Evolutionary conservation across 92 coral and sea anemone genomes (phyloP).

Genomic region (Epizoanthus scotinus): DNA sequence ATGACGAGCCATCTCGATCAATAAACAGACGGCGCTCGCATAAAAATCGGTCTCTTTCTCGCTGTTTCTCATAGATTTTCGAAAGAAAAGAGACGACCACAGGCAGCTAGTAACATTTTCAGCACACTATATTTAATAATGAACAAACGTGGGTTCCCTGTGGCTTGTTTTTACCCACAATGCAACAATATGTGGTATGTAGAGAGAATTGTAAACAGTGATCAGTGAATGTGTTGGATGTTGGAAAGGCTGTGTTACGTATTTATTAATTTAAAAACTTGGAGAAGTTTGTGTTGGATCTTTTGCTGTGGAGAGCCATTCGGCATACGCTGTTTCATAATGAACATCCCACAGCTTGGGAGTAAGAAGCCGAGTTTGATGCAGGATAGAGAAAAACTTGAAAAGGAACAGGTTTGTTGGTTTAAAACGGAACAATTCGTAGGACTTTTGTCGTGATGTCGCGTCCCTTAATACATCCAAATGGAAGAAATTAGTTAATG

Average conservation of each 20-base stretch:
- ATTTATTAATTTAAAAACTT: too few relatives aligned
- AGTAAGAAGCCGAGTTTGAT: constrained; percentile 66
- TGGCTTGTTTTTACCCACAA: too few relatives aligned
- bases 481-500: too few relatives aligned
- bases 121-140: too few relatives aligned
- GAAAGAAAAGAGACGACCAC: too few relatives aligned
- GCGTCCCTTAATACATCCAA: background rate
- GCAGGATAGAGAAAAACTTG: constrained; percentile 86
- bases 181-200: too few relatives aligned
- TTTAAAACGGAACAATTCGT: background rate
- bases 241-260: background rate
- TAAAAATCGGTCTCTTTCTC: too few relatives aligned
- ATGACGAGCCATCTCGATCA: too few relatives aligned
- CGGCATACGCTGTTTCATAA: background rate
- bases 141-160: too few relatives aligned
- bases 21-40: too few relatives aligned
- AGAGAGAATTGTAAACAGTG: constrained; percentile 24
- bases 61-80: too few relatives aligned
- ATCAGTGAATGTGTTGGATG: constrained; percentile 11
- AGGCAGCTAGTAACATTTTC: too few relatives aligned
- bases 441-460: background rate
- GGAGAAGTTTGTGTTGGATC: constrained; percentile 3
- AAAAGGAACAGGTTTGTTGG: constrained; percentile 81
- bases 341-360: constrained; percentile 55
- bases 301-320: background rate